A percentile compares a stretch with the other conserved stretches of the same genome.
phyloP scores from a whole-genome alignment of 2,797 vertebrate genomes.

The Parambassis ranga region DNA sequence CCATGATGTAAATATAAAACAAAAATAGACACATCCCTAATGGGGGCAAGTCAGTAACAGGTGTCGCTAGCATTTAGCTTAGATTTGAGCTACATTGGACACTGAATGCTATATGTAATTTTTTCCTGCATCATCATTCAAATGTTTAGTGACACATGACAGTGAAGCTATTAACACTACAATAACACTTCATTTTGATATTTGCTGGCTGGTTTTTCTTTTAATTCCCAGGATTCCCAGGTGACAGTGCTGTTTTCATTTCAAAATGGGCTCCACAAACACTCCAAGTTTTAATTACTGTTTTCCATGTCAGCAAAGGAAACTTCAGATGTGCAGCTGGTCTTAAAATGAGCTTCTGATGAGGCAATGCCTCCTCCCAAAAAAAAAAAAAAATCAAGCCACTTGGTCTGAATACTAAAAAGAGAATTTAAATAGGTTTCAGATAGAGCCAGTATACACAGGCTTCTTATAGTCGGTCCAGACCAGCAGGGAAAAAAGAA shows the following conservation, averaged over 20 bases:
- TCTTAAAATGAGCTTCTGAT: conserved; percentile 45
- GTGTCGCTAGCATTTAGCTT: no score
- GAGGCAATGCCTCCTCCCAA: conserved; percentile 31
- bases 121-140: background rate
- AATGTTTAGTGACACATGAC: background rate
- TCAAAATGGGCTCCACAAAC: conserved; percentile 18
- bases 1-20: background rate
- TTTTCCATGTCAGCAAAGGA: conserved; percentile 25
- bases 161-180: conserved; percentile 5
- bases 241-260: conserved; percentile 15
- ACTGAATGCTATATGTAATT: background rate
- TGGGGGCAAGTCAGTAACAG: no score
- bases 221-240: conserved; percentile 27
- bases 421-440: conserved; percentile 27
- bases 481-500: conserved; percentile 27
- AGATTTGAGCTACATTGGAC: no score
- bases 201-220: conserved; percentile 27
- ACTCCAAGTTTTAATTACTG: conserved; percentile 42
- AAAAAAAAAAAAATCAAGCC: conserved; percentile 35
- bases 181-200: conserved; percentile 27
- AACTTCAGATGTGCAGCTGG: conserved; percentile 39
- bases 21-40: background rate
- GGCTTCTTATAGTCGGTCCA: background rate
- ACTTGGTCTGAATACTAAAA: conserved; percentile 34
- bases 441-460: background rate